Evolutionary conservation across 2,113 vertebrate species (phyloP), one percentile per base, ranked within the genome.

Genomic region (Scortum barcoo): DNA sequence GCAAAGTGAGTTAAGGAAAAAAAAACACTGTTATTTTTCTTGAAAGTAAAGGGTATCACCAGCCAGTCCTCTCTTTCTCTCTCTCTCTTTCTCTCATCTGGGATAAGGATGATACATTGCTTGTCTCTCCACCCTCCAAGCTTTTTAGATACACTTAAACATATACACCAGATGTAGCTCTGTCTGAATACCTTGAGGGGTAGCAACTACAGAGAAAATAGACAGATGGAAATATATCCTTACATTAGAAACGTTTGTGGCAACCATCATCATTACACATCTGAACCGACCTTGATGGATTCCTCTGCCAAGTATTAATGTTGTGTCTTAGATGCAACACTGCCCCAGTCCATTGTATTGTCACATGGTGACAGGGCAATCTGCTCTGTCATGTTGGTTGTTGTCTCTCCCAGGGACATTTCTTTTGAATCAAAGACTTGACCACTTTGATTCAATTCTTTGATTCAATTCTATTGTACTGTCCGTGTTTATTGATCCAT

Each of bases 401-500:
- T 38, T 12, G 26, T 72, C 71, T 75, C 76, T 68, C n/a, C n/a
- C 58, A 51, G 63, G 54, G 60, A 69, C 58, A 36, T 70, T 75
- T 72, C 66, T 66, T 91, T 83, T 85, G 74, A 74, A 78, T 83
- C 81, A 88, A 89, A 88, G 81, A 73, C 72, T 70, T 70, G 54
- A 78, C 72, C 73, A 70, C 84, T 87, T 91, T 91, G 79, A 91
- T 78, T 69, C 38, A 57, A 20, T 72, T 51, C 58, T 70, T 78
- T 84, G 73, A 76, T 72, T 72, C 75, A 68, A 33, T 83, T 81
- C 66, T 89, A 3, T 67, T 54, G 46, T 56, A 81, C 63, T 81
- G 50, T 82, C 61, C 28, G 8, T 82, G 89, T 82, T 84, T 89
- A 91, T 86, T 77, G 88, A 91, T 88, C 63, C 28, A 56, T 71